Evolutionary conservation across 1,140 invertebrate species (phyloP).

Genomic region (Bombus affinis): DNA sequence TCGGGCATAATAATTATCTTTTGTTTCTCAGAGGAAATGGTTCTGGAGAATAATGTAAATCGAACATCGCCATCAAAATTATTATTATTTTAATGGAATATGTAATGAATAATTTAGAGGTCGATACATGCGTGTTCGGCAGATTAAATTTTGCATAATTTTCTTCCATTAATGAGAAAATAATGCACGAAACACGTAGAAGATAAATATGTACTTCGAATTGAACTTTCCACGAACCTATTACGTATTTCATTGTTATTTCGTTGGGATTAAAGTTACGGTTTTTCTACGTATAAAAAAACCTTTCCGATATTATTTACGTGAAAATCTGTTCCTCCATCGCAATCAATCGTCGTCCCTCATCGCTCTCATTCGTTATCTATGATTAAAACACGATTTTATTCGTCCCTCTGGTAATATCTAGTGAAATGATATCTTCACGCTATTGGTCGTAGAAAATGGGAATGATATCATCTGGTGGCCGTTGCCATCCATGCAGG

Average conservation of each 20-base stretch:
- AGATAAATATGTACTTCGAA: neutral
- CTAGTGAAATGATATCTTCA: neutral
- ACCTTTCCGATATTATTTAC: too few species aligned
- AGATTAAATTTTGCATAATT: neutral
- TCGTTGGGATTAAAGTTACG: neutral
- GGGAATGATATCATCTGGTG: neutral
- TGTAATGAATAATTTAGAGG: neutral
- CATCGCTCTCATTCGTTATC: neutral
- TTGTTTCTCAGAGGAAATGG: neutral
- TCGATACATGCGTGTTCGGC: neutral
- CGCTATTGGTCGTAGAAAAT: neutral
- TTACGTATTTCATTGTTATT: neutral
- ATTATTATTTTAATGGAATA: neutral
- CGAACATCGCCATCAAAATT: neutral
- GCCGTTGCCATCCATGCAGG: neutral
- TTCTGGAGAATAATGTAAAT: neutral
- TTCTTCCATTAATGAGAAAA: neutral
- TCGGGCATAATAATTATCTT: neutral
- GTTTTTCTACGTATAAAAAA: neutral
- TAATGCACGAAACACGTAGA: neutral
- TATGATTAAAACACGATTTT: neutral
- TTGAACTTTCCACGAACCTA: neutral
- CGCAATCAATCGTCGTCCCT: neutral
- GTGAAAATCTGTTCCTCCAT: neutral
- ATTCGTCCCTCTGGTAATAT: neutral